These are phyloP conservation scores for Asarcornis scutulata DNA, from an alignment of 2,113 vertebrate species.

Conservation along the genomic window DNA sequence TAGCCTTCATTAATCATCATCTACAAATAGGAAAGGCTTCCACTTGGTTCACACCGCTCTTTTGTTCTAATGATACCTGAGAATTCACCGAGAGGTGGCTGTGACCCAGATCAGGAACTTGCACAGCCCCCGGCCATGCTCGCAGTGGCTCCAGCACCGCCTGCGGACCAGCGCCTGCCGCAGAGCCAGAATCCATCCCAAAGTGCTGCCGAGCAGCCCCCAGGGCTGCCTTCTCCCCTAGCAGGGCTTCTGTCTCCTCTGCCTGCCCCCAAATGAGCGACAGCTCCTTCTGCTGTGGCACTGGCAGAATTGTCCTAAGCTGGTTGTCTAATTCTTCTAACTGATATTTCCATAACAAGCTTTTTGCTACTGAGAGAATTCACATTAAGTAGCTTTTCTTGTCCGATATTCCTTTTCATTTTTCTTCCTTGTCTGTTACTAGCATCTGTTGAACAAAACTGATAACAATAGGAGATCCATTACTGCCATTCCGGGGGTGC, in stretches of 20 bases:
- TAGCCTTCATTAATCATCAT: conserved; percentile 14
- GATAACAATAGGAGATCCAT: conserved; percentile 16
- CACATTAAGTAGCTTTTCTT: conserved; percentile 5
- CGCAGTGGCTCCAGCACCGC: no score
- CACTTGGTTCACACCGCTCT: background rate
- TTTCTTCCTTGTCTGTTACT: conserved; percentile 43
- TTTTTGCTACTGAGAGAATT: background rate
- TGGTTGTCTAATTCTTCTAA: background rate
- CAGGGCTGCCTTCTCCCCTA: background rate
- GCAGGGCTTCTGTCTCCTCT: background rate
- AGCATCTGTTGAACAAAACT: conserved; percentile 67
- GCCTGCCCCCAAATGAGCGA: fast-evolving
- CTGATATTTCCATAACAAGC: conserved; percentile 24
- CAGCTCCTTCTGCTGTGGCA: background rate
- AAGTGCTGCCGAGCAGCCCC: background rate
- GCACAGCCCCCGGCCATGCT: fast-evolving
- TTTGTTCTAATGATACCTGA: background rate
- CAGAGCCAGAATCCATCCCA: no score
- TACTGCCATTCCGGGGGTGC: background rate
- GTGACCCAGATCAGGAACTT: fast-evolving
- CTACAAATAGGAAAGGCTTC: background rate
- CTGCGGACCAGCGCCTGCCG: no score
- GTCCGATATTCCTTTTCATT: conserved; percentile 3
- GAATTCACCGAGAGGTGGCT: background rate
- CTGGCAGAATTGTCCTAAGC: background rate